Base-by-base conservation (phyloP, 2,797 vertebrate genomes). In the Melanogrammus aeglefinus region DNA sequence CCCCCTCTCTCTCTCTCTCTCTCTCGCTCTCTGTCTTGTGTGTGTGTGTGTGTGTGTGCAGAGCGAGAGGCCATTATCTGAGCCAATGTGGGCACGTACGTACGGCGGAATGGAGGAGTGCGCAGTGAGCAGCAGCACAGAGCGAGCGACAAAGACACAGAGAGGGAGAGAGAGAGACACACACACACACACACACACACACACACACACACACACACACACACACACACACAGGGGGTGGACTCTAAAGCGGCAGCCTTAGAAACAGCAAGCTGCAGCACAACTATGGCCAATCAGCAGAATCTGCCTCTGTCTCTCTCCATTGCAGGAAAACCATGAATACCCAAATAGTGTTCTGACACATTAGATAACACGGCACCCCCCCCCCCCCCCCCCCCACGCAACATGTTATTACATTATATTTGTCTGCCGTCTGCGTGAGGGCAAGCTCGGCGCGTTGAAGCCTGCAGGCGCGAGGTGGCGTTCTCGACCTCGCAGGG, bases 31-130 rank as follows among this genome's bases (percentile, higher is more conserved):
- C 87, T 92, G 91, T 89, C 91, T 83, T 88, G 89, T 90, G 90
- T 91, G 93, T 91, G 89, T 88, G 90, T 91, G 94, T 91, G 89
- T 90, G 90, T 91, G 94, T 91, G 90, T 91, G 92, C 89, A 91
- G 91, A 91, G 91, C 90, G 92, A 94, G 94, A 94, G 93, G 94
- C 95, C 94, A 95, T 95, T 95, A 95, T 95, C 93, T 94, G 93
- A 94, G 91, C 88, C 91, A 87, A 93, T 92, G 91, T 89, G 90
- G 91, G 95, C 95, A 95, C 95, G 95, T 95, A 95, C 93, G 91
- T 95, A 95, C 93, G 92, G 92, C 92, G 90, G 94, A 94, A 95
- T 95, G 94, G 94, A 93, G 93, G 93, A 94, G 92, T 89, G 90
- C 88, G 90, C 92, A 92, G 86, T 88, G 93, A 93, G 91, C 88